A percentile compares a stretch with the other conserved stretches of the same genome.
Conservation (phyloP, 2,113 vertebrate genomes). For the Ophthalmolycus amberensis region DNA sequence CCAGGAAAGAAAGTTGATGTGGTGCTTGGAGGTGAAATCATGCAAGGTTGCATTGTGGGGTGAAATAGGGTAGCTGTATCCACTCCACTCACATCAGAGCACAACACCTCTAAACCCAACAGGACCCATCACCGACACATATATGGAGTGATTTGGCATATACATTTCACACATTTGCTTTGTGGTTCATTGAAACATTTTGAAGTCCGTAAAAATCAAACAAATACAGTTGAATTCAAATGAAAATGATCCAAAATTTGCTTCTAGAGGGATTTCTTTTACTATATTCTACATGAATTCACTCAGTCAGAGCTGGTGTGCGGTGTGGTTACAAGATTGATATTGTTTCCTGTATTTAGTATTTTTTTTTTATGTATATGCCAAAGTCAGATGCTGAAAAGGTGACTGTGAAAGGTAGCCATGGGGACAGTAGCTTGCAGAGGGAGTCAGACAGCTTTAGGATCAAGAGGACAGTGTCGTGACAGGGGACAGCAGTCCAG, state of each 20-base stretch:
- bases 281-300: slow-evolving; percentile 4
- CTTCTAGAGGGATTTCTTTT: not conserved
- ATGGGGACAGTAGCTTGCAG: slow-evolving; percentile 83
- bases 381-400: slow-evolving; percentile 79
- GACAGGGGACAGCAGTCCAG: slow-evolving; percentile 79
- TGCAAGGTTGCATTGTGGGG: slow-evolving; percentile 77
- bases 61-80: slow-evolving; percentile 83
- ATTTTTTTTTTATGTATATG: slow-evolving; percentile 77
- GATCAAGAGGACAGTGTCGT: slow-evolving; percentile 78
- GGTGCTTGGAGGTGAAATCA: slow-evolving; percentile 56
- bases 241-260: not conserved
- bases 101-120: slow-evolving; percentile 69
- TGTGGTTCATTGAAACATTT: slow-evolving; percentile 12
- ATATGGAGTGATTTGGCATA: slow-evolving; percentile 81
- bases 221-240: slow-evolving; percentile 8
- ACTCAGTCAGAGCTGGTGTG: not conserved
- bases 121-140: slow-evolving; percentile 69
- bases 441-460: slow-evolving; percentile 82
- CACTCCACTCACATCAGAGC: slow-evolving; percentile 79
- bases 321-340: not conserved
- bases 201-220: not conserved
- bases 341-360: not conserved
- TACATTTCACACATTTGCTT: slow-evolving; percentile 65
- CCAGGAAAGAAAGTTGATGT: slow-evolving; percentile 46
- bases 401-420: slow-evolving; percentile 84